Conservation (phyloP, 2,888 invertebrate species). For the Lamellibrachia columna region DNA sequence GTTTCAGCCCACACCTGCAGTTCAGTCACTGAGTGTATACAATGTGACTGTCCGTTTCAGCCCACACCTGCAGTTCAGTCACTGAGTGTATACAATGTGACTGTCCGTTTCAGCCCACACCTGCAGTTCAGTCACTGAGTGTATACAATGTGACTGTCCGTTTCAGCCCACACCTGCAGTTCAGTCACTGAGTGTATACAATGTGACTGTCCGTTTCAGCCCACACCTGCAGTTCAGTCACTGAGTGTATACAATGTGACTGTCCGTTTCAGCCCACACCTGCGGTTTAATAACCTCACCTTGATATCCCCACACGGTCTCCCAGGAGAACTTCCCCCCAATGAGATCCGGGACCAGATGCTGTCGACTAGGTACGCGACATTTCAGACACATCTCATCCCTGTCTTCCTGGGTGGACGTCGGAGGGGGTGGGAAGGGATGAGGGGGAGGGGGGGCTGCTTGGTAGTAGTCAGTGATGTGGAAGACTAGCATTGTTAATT, state of each 20-base stretch:
- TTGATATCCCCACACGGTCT: conserved; percentile 77
- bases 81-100: too few relatives aligned
- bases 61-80: conserved; percentile 70
- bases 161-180: conserved; percentile 71
- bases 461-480: neutral
- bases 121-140: conserved; percentile 73
- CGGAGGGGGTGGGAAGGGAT: neutral
- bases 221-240: conserved; percentile 75
- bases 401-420: neutral
- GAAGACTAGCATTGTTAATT: too few relatives aligned
- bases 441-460: neutral
- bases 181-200: conserved; percentile 69
- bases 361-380: conserved; percentile 42
- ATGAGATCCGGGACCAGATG: conserved; percentile 55
- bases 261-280: conserved; percentile 66
- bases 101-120: conserved; percentile 66
- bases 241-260: conserved; percentile 22
- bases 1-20: too few relatives aligned
- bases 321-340: conserved; percentile 63
- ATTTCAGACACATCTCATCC: neutral
- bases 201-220: conserved; percentile 49
- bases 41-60: too few relatives aligned
- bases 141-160: neutral
- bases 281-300: conserved; percentile 77
- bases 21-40: too few relatives aligned